Conservation (phyloP, 2,113 vertebrate species). For the Pheucticus melanocephalus region DNA sequence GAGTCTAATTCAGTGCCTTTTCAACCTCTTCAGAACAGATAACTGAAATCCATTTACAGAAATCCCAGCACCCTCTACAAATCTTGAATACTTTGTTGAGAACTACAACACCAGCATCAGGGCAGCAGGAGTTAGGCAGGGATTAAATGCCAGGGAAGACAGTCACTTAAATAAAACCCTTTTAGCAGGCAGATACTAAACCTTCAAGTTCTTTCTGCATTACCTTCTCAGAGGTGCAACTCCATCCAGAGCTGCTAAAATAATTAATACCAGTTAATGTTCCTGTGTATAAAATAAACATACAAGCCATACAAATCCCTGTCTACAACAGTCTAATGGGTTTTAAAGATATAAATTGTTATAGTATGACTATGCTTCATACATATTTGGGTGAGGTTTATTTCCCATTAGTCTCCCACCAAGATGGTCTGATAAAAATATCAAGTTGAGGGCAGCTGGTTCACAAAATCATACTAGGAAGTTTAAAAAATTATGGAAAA, state of each 20-base stretch:
- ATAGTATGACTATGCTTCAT: not conserved
- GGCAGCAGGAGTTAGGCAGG: not conserved
- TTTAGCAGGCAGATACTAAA: not conserved
- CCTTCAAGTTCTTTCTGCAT: not conserved
- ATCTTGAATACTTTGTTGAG: not conserved
- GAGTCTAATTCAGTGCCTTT: not conserved
- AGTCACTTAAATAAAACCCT: not conserved
- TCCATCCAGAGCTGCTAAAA: not conserved
- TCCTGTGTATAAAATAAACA: not conserved
- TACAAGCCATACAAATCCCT: not conserved
- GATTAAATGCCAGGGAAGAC: not conserved
- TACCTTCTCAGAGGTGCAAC: not conserved
- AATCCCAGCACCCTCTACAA: not conserved
- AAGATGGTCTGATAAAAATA: not conserved
- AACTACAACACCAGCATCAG: not conserved
- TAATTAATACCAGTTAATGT: not conserved
- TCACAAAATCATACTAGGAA: not conserved
- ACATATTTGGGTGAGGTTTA: not conserved
- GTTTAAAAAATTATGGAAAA: not conserved
- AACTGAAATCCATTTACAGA: not conserved
- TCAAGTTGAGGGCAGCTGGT: not conserved
- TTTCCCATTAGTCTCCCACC: not conserved
- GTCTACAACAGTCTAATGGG: not conserved
- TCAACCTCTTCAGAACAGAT: not conserved
- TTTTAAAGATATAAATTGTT: not conserved